A percentile compares a stretch with the other conserved stretches of the same genome.
Evolutionary conservation across 2,888 invertebrate species (phyloP).

Genomic region (Harpagoxenus sublaevis): DNA sequence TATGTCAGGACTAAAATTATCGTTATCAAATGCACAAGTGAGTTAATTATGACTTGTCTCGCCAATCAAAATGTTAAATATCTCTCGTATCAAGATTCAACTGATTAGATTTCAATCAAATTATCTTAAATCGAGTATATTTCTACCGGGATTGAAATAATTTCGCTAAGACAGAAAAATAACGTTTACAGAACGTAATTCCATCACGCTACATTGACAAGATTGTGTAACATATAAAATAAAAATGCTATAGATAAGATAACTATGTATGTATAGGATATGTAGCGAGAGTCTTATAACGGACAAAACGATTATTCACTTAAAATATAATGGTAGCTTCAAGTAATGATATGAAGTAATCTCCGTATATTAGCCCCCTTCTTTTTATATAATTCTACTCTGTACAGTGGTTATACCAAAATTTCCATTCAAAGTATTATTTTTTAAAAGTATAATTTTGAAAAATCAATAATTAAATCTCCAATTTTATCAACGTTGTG

Average conservation of each 20-base stretch:
- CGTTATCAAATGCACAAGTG: not conserved
- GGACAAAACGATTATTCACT: slow-evolving; percentile 23
- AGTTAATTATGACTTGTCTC: not conserved
- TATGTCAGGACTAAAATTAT: not conserved
- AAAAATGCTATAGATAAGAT: slow-evolving; percentile 10
- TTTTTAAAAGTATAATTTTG: not conserved
- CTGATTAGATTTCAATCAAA: slow-evolving; percentile 9
- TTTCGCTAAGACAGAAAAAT: not conserved
- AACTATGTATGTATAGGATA: not conserved
- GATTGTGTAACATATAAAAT: not conserved
- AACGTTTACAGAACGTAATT: not conserved
- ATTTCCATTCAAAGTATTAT: not conserved
- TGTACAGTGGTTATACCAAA: not conserved
- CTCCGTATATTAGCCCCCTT: not conserved
- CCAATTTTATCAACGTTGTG: not conserved
- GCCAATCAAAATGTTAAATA: not conserved
- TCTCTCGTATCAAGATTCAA: not conserved
- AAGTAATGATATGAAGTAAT: slow-evolving; percentile 6
- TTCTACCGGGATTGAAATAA: not conserved
- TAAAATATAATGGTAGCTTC: not conserved
- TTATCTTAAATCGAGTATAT: not conserved
- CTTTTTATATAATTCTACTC: not conserved
- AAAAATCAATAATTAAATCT: not conserved
- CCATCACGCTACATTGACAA: not conserved
- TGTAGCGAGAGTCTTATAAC: not conserved